A percentile compares a stretch with the other conserved stretches of the same genome.
Evolutionary conservation across 92 coral and sea anemone species (phyloP).

Genomic region (Heliopora coerulea): DNA sequence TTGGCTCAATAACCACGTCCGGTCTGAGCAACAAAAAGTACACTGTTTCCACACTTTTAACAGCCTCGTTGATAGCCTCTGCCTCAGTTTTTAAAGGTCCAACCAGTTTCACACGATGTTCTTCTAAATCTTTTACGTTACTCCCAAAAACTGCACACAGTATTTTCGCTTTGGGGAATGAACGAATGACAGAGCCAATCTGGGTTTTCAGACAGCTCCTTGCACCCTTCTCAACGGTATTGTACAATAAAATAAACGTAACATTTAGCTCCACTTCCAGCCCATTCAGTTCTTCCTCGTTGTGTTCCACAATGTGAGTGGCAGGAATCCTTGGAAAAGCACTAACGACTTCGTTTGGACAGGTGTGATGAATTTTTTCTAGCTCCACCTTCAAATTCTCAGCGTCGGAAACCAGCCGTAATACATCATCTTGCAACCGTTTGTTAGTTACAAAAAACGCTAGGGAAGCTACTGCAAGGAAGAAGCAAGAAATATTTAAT

Average conservation of each 20-base stretch:
- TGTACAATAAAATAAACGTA: slow-evolving; percentile 22
- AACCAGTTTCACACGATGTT: background rate
- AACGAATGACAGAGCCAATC: background rate
- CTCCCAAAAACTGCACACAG: background rate
- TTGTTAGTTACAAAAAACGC: slow-evolving; percentile 5
- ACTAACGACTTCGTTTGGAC: slow-evolving; percentile 12
- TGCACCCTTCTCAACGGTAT: background rate
- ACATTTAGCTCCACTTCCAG: slow-evolving; percentile 12
- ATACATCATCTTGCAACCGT: slow-evolving; percentile 9
- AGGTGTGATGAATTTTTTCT: slow-evolving; percentile 28
- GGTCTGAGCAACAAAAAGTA: slow-evolving; percentile 55
- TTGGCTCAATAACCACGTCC: slow-evolving; percentile 36
- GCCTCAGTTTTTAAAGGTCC: slow-evolving; percentile 15
- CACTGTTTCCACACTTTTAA: slow-evolving; percentile 34
- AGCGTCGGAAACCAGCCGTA: background rate
- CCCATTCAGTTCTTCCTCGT: slow-evolving; percentile 6
- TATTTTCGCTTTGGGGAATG: slow-evolving; percentile 27
- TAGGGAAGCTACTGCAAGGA: slow-evolving; percentile 5
- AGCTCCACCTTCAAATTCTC: slow-evolving; percentile 7
- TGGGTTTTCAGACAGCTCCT: slow-evolving; percentile 16
- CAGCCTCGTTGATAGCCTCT: slow-evolving; percentile 8
- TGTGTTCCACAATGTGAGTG: slow-evolving; percentile 25
- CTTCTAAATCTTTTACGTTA: background rate
- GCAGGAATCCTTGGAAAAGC: slow-evolving; percentile 38
- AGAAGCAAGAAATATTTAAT: slow-evolving; percentile 10